Evolutionary conservation across 1,140 invertebrate species (phyloP).

Genomic region (Drosophila malerkotliana): DNA sequence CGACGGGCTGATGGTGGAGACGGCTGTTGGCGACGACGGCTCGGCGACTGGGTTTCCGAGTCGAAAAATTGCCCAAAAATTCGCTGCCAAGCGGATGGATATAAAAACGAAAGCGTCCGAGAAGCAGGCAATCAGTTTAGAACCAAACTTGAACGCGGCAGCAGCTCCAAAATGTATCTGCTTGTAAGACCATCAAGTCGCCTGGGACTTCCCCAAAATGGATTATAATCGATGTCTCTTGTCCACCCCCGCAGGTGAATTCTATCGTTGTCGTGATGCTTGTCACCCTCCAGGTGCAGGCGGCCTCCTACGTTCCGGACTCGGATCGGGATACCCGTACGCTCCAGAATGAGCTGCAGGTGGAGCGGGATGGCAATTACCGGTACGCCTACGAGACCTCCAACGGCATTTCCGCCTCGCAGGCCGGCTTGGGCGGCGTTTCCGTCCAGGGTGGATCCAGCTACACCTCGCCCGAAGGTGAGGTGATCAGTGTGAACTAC

Average conservation of each 20-base stretch:
- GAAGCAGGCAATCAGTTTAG: slow-evolving; percentile 72
- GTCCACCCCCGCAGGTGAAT: slow-evolving; percentile 32
- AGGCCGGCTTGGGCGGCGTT: slow-evolving; percentile 83
- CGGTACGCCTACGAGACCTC: slow-evolving; percentile 85
- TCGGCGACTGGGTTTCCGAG: slow-evolving; percentile 61
- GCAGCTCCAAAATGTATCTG: slow-evolving; percentile 25
- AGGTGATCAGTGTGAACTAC: slow-evolving; percentile 84
- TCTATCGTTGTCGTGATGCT: slow-evolving; percentile 21
- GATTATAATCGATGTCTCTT: slow-evolving; percentile 28
- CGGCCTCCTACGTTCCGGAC: slow-evolving; percentile 57
- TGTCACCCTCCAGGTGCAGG: slow-evolving; percentile 37
- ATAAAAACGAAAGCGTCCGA: slow-evolving; percentile 75
- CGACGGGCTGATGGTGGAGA: slow-evolving; percentile 32
- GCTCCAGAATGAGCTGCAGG: slow-evolving; percentile 65
- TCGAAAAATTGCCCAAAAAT: slow-evolving; percentile 44
- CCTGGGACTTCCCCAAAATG: slow-evolving; percentile 10
- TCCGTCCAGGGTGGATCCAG: slow-evolving; percentile 62
- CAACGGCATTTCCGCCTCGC: slow-evolving; percentile 86
- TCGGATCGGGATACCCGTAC: slow-evolving; percentile 66
- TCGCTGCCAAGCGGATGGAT: slow-evolving; percentile 58
- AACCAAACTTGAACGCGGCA: slow-evolving; percentile 56
- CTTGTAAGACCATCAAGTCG: slow-evolving; percentile 48
- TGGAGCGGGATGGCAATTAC: slow-evolving; percentile 85
- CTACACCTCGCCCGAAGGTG: slow-evolving; percentile 83
- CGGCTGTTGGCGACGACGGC: slow-evolving; percentile 6